Evolutionary conservation across 35 echinoderm and acorn worm species (phyloP).

Genomic region (Ophiothrix spiculata): DNA sequence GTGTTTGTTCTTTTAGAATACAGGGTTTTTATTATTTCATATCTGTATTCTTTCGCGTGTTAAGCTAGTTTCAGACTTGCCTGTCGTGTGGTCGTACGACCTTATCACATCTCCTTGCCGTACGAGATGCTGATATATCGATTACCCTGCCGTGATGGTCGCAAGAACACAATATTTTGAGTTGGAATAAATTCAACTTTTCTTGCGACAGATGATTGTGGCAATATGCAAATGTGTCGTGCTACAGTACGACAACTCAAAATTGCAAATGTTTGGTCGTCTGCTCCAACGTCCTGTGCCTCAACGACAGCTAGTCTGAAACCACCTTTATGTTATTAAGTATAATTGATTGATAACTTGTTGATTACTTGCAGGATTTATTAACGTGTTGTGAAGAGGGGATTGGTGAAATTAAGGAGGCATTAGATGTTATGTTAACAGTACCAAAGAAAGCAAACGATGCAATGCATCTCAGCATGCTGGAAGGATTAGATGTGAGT

Average conservation of each 20-base stretch:
- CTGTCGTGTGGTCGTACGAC: no score
- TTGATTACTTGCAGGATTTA: constrained; percentile 89
- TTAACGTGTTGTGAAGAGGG: constrained; percentile 94
- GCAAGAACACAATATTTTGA: no score
- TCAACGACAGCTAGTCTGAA: no score
- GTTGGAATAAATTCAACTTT: no score
- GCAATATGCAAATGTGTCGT: no score
- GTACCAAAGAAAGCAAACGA: constrained; percentile 99
- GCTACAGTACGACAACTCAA: no score
- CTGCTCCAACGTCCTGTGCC: no score
- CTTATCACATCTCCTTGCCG: background rate
- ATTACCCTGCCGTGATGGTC: no score
- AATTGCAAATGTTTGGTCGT: no score
- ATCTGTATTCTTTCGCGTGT: background rate
- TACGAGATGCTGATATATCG: constrained; percentile 83
- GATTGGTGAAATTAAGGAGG: constrained; percentile 92
- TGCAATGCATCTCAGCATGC: constrained; percentile 95
- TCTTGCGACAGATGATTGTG: no score
- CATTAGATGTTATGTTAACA: constrained; percentile 88
- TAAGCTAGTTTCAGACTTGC: background rate
- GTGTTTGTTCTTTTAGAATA: no score
- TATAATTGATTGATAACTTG: constrained; percentile 73
- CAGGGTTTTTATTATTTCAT: background rate
- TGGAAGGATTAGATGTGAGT: constrained; percentile 98
- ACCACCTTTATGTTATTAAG: constrained; percentile 97